Percentiles rank a stretch among this genome's conserved stretches.
Evolutionary conservation across 1,140 invertebrate species (phyloP).

Genomic region (Thaumatotibia leucotreta): DNA sequence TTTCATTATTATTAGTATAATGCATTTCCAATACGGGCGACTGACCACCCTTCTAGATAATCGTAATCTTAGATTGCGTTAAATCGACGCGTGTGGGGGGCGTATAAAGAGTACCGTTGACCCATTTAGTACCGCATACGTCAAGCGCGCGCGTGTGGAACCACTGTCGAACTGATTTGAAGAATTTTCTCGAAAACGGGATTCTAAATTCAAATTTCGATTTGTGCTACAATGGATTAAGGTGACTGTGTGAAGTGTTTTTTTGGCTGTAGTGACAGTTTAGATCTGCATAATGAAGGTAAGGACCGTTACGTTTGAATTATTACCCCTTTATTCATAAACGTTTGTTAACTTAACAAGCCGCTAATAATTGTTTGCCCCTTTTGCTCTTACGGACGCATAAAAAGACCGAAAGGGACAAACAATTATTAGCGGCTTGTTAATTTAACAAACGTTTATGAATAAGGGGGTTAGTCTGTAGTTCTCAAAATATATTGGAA

Average conservation of each 20-base stretch:
- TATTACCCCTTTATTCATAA: too few species aligned
- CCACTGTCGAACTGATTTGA: background rate
- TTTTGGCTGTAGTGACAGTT: constrained; percentile 8
- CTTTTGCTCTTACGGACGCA: too few species aligned
- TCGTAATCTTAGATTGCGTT: background rate
- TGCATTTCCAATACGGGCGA: background rate
- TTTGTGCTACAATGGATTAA: background rate
- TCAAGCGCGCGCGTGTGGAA: background rate
- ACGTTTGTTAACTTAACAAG: too few species aligned
- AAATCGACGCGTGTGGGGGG: background rate
- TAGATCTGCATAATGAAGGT: background rate
- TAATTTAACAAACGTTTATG: too few species aligned
- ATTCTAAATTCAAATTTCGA: background rate
- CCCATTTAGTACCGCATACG: background rate
- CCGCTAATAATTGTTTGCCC: too few species aligned
- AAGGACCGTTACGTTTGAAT: background rate
- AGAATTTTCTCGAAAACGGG: background rate
- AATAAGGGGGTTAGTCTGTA: too few species aligned
- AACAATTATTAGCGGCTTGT: too few species aligned
- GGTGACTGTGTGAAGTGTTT: constrained; percentile 3
- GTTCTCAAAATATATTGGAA: too few species aligned
- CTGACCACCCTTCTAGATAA: constrained; percentile 2
- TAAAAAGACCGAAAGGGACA: too few species aligned
- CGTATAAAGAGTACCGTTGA: background rate
- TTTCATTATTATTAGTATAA: too few species aligned